Evolutionary conservation across 2,888 invertebrate genomes (phyloP), one percentile per base, ranked within the genome.

Genomic region (Calliopum simillimum): DNA sequence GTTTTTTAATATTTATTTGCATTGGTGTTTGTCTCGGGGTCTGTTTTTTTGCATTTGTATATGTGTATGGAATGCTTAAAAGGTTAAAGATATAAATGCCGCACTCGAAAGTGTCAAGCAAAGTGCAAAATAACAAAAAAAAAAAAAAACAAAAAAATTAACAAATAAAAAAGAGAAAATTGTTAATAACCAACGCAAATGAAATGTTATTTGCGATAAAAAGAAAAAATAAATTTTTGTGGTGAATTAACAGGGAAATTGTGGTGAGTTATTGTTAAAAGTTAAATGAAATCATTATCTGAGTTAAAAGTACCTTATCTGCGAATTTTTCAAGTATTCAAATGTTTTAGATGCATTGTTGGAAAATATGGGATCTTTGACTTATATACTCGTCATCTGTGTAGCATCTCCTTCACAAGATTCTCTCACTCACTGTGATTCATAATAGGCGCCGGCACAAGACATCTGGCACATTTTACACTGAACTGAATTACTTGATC

Each of bases 51-150:
- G 51, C 16, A 3, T 51, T 16, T 51, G 51, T 51, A 21, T 19
- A 23, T 53, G 53, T 53, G 53, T 49, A 49, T 49, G n/a, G n/a
- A 16, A 49, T 16, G 16, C 14, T 25, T 56, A 25, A 13, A 21
- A 56, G 33, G 75, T 75, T 75, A 75, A 75, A 75, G 73, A 73
- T 75, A 71, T 74, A 75, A 75, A 76, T 73, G 75, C 69, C 74
- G 63, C 70, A 74, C 71, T 69, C 59, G 62, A 21, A 72, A 59
- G 71, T 73, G 68, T 47, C 63, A 62, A 70, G 69, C 70, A 71
- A 64, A 64, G 64, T 72, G 65, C 68, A 70, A 69, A 65, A 66
- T 44, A 44, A 59, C 6, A 41, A 59, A 12, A 41, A 41, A 43
- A n/a, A 19, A 2, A 19, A 19, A 19, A 44, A 23, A 33, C 19